Percentiles rank a stretch among this genome's conserved stretches.
phyloP scores from a whole-genome alignment of 2,797 vertebrate species.

The Acanthurus tractus region DNA sequence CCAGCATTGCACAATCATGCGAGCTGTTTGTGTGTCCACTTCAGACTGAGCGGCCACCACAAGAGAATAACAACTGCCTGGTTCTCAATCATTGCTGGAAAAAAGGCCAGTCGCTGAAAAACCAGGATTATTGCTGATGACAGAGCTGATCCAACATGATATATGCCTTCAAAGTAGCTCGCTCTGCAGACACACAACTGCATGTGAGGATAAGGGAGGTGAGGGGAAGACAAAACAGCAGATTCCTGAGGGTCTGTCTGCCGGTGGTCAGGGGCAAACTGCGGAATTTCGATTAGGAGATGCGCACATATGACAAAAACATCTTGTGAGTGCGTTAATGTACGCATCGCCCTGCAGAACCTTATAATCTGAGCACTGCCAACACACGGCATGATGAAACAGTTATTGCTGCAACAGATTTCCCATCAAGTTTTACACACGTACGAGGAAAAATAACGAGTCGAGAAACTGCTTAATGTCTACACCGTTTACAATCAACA shows the following conservation, averaged over 20 bases:
- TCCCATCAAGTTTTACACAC: background rate
- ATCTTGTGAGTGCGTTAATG: slow-evolving; percentile 1
- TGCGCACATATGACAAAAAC: slow-evolving; percentile 33
- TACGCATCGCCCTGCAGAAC: slow-evolving; percentile 44
- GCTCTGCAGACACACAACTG: slow-evolving; percentile 54
- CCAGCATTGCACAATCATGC: slow-evolving; percentile 73
- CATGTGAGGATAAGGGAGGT: slow-evolving; percentile 41
- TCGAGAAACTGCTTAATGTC: background rate
- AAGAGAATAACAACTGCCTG: slow-evolving; percentile 56
- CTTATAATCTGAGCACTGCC: slow-evolving; percentile 21
- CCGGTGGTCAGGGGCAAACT: slow-evolving; percentile 75
- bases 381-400: background rate
- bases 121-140: slow-evolving; percentile 41
- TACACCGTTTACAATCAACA: background rate
- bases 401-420: slow-evolving; percentile 31
- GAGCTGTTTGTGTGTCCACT: slow-evolving; percentile 66
- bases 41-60: slow-evolving; percentile 48
- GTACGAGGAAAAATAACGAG: background rate
- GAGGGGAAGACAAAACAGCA: slow-evolving; percentile 81
- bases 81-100: slow-evolving; percentile 38
- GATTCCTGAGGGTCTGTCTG: slow-evolving; percentile 80
- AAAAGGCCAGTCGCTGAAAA: slow-evolving; percentile 22
- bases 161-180: slow-evolving; percentile 39
- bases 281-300: slow-evolving; percentile 62
- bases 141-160: slow-evolving; percentile 47